Base-by-base conservation (phyloP, 2,797 vertebrate species). In the Amblyopsis hoosieri region DNA sequence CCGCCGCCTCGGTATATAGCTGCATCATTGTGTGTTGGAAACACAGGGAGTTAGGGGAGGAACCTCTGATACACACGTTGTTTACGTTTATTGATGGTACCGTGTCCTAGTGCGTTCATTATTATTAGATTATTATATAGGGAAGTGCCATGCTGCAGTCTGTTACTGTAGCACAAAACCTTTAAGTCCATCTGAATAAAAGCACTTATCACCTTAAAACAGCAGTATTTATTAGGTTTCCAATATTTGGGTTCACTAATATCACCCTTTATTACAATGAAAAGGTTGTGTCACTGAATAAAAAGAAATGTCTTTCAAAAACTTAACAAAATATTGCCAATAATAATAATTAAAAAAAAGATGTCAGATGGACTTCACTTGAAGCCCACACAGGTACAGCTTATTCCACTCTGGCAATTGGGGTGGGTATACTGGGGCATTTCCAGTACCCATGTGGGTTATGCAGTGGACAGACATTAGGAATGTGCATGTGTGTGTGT, bases 1-100 rank as follows among this genome's bases (percentile, higher is more conserved):
- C 33, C 5, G 0, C 33, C 33, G 6, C 33, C 33, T 37, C 33
- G 5, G 33, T 37, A 6, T 37, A 5, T 23, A 23, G 3, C 76
- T 64, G 57, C 12, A 72, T 64, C 68, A 52, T 33, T 12, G 70
- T 57, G 61, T 53, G 54, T 52, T 69, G 72, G 58, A 76, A 76
- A 82, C 67, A 0, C 56, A 57, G 60, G 72, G 15, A 56, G 81
- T 81, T 82, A 64, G 60, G 49, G 58, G 57, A 69, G 63, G 73
- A 70, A 79, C 83, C 65, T 76, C 10, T 15, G 73, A 79, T 80
- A 85, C 81, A 81, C 84, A 64, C 70, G 57, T 79, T 63, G 73
- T 79, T 81, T 86, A 75, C 77, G 69, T 66, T 69, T 64, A 69
- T 71, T 83, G 76, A 67, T 67, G 68, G 70, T 78, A 62, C 57